These are phyloP conservation scores for Puffinus mauretanicus DNA, from an alignment of 2,113 vertebrate species.

Conservation along the genomic window DNA sequence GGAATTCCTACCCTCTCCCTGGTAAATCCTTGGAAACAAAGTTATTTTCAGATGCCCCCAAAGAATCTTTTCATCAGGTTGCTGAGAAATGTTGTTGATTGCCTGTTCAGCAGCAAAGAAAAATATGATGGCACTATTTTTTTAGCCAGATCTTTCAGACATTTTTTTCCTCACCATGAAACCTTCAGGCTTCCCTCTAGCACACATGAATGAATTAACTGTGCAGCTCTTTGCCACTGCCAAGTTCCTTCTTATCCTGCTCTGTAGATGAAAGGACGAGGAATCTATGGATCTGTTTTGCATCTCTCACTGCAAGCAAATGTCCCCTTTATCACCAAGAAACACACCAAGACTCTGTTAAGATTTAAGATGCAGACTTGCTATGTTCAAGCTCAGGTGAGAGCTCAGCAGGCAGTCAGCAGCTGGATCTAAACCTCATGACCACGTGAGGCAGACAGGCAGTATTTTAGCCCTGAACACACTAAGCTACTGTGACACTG, in stretches of 20 bases:
- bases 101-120: not conserved
- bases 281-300: constrained; percentile 13
- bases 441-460: not conserved
- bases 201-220: not conserved
- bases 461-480: not conserved
- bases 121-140: not conserved
- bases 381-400: not conserved
- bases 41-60: constrained; percentile 33
- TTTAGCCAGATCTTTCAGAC: not conserved
- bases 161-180: not conserved
- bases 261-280: constrained; percentile 11
- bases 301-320: not conserved
- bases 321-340: not conserved
- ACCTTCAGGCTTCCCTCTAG: not conserved
- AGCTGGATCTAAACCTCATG: not conserved
- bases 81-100: not conserved
- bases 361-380: not conserved
- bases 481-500: not conserved
- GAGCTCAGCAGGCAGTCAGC: not conserved
- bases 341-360: not conserved
- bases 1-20: not conserved
- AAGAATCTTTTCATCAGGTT: not conserved
- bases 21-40: constrained; percentile 15
- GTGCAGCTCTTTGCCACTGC: not conserved
- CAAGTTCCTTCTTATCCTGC: not conserved